These are phyloP conservation scores for Manacus vitellinus DNA, from an alignment of 2,113 vertebrate species.

Conservation along the genomic window DNA sequence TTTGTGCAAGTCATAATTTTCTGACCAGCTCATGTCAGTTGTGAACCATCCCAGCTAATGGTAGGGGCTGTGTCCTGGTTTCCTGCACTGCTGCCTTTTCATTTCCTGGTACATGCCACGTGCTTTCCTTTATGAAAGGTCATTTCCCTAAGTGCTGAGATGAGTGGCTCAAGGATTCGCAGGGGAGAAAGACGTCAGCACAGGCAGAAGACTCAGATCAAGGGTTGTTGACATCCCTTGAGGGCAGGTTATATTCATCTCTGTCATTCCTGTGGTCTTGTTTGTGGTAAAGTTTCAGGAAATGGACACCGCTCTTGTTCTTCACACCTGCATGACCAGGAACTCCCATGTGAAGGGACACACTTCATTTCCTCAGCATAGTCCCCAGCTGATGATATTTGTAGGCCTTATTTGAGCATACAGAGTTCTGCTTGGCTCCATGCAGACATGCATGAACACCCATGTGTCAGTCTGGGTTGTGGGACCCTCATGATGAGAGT, in stretches of 20 bases:
- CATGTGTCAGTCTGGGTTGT: background rate
- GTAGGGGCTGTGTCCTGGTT: background rate
- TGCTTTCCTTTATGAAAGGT: background rate
- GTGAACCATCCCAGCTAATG: background rate
- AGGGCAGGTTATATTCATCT: background rate
- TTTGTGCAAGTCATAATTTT: background rate
- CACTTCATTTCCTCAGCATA: background rate
- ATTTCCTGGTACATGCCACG: background rate
- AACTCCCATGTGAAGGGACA: background rate
- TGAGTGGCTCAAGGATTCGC: background rate
- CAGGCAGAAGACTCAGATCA: background rate
- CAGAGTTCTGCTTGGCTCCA: background rate
- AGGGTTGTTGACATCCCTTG: background rate
- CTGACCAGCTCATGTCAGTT: background rate
- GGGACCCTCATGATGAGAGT: background rate
- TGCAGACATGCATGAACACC: background rate
- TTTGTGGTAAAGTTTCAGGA: background rate
- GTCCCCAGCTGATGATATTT: background rate
- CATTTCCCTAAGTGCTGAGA: background rate
- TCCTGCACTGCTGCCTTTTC: background rate
- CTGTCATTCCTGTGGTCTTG: background rate
- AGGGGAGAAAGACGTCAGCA: rapidly evolving
- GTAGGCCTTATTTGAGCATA: background rate
- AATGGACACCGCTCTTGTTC: background rate
- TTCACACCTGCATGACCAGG: background rate